Conservation (phyloP, 2,888 invertebrate species). For the Alcis repandata region DNA sequence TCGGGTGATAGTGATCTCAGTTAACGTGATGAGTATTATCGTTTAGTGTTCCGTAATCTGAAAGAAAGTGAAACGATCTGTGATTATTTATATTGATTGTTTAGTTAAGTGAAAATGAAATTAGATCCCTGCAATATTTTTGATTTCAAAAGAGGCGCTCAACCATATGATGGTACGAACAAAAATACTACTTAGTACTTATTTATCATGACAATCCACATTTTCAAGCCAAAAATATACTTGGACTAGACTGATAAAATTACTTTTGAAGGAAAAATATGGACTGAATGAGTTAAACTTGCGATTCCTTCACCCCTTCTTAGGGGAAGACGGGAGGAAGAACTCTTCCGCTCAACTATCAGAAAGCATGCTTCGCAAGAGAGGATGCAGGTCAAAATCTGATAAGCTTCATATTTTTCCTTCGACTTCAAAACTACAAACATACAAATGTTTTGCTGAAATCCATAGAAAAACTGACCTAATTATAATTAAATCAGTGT, state of each 20-base stretch:
- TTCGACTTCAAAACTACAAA: too few relatives aligned
- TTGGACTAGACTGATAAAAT: not conserved
- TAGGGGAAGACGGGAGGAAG: too few relatives aligned
- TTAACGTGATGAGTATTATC: slow-evolving; percentile 13
- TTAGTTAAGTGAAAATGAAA: slow-evolving; percentile 34
- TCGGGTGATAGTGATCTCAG: slow-evolving; percentile 21
- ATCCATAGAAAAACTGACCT: too few relatives aligned
- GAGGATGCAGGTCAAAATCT: too few relatives aligned
- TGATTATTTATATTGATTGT: slow-evolving; percentile 18
- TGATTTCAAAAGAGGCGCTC: slow-evolving; percentile 26
- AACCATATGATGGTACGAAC: slow-evolving; percentile 34
- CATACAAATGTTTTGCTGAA: too few relatives aligned
- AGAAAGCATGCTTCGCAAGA: too few relatives aligned
- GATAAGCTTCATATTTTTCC: too few relatives aligned
- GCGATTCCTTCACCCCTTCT: too few relatives aligned
- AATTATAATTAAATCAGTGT: too few relatives aligned
- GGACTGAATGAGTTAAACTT: too few relatives aligned
- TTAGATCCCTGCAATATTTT: slow-evolving; percentile 30
- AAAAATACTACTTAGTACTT: not conserved
- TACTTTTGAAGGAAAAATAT: too few relatives aligned
- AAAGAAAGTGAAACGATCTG: slow-evolving; percentile 21
- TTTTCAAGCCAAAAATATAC: not conserved
- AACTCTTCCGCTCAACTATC: too few relatives aligned
- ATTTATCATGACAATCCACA: not conserved
- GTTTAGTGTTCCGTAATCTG: slow-evolving; percentile 8